These are phyloP conservation scores for Drosophila kohkoa DNA, from an alignment of 1,140 invertebrate genomes.

Conservation along the genomic window DNA sequence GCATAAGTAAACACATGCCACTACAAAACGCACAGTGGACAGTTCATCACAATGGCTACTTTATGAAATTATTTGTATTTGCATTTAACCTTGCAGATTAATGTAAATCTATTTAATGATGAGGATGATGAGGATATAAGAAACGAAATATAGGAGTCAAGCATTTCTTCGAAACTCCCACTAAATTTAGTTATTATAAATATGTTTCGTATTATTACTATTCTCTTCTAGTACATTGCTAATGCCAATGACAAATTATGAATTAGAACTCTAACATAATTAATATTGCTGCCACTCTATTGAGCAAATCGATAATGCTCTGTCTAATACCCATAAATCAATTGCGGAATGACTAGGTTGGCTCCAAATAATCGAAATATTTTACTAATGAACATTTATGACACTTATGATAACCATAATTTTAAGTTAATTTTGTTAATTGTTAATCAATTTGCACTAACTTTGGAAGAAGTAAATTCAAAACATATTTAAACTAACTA, in stretches of 20 bases:
- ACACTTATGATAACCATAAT: background rate
- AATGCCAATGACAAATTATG: background rate
- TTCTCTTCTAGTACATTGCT: constrained; percentile 43
- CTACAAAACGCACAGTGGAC: constrained; percentile 9
- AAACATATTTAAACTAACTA: too few species aligned
- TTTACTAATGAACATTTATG: background rate
- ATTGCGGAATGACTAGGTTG: background rate
- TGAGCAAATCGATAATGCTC: background rate
- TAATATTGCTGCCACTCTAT: background rate
- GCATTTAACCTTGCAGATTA: constrained; percentile 46
- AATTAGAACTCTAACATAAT: background rate
- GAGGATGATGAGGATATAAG: too few species aligned
- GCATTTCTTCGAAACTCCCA: too few species aligned
- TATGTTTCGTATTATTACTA: too few species aligned
- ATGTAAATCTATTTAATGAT: too few species aligned
- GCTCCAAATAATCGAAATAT: background rate
- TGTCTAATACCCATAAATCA: background rate
- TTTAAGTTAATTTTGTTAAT: too few species aligned
- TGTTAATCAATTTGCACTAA: too few species aligned
- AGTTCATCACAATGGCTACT: constrained; percentile 43
- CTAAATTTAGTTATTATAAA: too few species aligned
- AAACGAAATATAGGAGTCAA: too few species aligned
- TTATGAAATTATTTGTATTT: constrained; percentile 66
- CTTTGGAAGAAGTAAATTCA: background rate
- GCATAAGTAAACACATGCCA: constrained; percentile 50